A percentile compares a stretch with the other conserved stretches of the same genome.
Evolutionary conservation across 1,140 invertebrate species (phyloP).

Genomic region (Littorina saxatilis): DNA sequence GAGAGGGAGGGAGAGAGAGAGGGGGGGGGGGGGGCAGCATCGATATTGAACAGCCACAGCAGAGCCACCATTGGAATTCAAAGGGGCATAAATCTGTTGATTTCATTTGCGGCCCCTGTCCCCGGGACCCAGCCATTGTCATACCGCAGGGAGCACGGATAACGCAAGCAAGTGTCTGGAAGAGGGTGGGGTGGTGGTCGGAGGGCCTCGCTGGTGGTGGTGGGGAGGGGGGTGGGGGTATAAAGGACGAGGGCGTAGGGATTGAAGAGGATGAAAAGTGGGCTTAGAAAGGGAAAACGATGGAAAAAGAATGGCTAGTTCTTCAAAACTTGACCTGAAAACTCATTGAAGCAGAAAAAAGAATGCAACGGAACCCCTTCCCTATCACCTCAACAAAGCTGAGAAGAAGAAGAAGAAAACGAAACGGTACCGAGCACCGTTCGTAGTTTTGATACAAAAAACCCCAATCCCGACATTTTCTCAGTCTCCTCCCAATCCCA

Average conservation of each 20-base stretch:
- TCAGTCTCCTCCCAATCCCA: too few species aligned
- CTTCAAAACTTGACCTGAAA: too few species aligned
- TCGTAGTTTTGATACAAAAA: too few species aligned
- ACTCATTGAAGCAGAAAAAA: too few species aligned
- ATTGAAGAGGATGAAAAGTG: not conserved
- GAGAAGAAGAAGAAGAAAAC: too few species aligned
- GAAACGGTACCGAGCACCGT: too few species aligned
- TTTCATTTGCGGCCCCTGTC: constrained; percentile 1
- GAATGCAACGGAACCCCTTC: too few species aligned
- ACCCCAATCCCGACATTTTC: too few species aligned
- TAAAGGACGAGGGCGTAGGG: too few species aligned
- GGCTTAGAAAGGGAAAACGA: not conserved
- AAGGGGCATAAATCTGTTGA: constrained; percentile 28
- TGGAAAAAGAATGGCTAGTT: too few species aligned
- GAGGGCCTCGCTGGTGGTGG: not conserved
- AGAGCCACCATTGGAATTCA: constrained; percentile 22
- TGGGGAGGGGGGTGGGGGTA: too few species aligned
- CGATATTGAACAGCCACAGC: constrained; percentile 6
- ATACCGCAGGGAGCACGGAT: not conserved
- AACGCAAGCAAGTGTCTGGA: not conserved
- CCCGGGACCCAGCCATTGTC: constrained; percentile 2
- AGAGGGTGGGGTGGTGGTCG: not conserved
- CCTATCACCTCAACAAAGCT: too few species aligned
- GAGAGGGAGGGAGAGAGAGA: not conserved
- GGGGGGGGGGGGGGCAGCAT: not conserved